Evolutionary conservation across 2,113 vertebrate species (phyloP).

Genomic region (Craseonycteris thonglongyai): DNA sequence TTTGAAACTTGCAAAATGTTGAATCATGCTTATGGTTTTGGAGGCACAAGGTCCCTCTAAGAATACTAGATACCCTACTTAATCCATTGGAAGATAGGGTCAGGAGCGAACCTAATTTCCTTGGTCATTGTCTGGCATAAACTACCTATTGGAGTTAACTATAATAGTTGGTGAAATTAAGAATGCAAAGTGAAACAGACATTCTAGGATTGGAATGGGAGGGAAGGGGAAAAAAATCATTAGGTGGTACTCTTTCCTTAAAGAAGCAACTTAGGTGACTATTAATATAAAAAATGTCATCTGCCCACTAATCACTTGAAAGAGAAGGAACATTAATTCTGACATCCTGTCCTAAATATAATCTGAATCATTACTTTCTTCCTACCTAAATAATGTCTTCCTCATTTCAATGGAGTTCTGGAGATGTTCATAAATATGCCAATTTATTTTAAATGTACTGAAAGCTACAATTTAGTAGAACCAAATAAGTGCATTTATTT

Average conservation of each 20-base stretch:
- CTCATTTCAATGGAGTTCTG: not conserved
- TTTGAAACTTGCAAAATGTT: not conserved
- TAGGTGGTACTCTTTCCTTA: conserved; percentile 49
- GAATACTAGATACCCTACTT: not conserved
- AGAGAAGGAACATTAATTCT: not conserved
- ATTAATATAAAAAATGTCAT: not conserved
- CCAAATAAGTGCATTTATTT: not conserved
- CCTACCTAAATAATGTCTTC: not conserved
- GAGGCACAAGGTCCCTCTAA: not conserved
- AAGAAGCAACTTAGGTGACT: not conserved
- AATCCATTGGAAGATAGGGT: not conserved
- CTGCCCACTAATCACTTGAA: not conserved
- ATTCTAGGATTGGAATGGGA: not conserved
- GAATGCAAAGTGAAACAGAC: not conserved
- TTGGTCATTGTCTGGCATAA: not conserved
- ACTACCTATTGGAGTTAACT: not conserved
- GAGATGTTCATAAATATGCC: not conserved
- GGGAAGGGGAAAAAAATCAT: not conserved
- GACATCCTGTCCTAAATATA: not conserved
- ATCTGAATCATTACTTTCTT: not conserved
- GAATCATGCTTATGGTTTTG: not conserved
- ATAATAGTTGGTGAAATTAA: not conserved
- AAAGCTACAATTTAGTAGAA: not conserved
- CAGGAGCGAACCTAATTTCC: not conserved
- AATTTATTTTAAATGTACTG: not conserved